These are phyloP conservation scores for Nomia melanderi DNA, from an alignment of 1,140 invertebrate genomes.

Conservation along the genomic window DNA sequence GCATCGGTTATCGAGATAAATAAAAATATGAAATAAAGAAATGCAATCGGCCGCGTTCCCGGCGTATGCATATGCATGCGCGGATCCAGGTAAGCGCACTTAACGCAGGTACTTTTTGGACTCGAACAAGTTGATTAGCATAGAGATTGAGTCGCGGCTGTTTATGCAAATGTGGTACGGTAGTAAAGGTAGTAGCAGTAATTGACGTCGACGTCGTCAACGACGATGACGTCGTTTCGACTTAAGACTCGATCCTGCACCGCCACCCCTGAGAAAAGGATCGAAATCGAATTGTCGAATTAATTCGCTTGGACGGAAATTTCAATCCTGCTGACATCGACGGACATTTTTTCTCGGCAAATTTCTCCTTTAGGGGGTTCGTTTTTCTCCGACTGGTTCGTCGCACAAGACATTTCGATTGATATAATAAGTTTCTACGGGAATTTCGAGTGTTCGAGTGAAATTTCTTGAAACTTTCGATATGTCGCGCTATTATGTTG, in stretches of 20 bases:
- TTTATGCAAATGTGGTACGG: slow-evolving; percentile 76
- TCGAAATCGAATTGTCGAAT: background rate
- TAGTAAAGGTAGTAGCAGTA: slow-evolving; percentile 61
- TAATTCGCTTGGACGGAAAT: background rate
- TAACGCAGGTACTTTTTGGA: slow-evolving; percentile 71
- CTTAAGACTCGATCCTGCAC: slow-evolving; percentile 17
- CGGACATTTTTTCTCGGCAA: no score
- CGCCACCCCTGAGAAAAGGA: background rate
- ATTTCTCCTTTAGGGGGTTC: no score
- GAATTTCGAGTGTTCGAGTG: no score
- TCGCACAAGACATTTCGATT: no score
- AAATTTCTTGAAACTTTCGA: no score
- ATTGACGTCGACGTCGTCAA: slow-evolving; percentile 54
- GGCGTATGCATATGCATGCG: slow-evolving; percentile 14
- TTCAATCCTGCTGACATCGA: background rate
- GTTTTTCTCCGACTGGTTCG: no score
- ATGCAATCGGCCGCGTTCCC: background rate
- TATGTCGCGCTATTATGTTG: no score
- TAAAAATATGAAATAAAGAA: background rate
- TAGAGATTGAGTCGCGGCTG: slow-evolving; percentile 80
- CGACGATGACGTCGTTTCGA: slow-evolving; percentile 39
- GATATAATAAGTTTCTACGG: no score
- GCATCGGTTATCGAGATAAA: background rate
- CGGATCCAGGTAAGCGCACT: slow-evolving; percentile 36
- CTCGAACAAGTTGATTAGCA: slow-evolving; percentile 78